Base-by-base conservation (phyloP, 2,888 invertebrate species). In the Himalopsyche tibetana region DNA sequence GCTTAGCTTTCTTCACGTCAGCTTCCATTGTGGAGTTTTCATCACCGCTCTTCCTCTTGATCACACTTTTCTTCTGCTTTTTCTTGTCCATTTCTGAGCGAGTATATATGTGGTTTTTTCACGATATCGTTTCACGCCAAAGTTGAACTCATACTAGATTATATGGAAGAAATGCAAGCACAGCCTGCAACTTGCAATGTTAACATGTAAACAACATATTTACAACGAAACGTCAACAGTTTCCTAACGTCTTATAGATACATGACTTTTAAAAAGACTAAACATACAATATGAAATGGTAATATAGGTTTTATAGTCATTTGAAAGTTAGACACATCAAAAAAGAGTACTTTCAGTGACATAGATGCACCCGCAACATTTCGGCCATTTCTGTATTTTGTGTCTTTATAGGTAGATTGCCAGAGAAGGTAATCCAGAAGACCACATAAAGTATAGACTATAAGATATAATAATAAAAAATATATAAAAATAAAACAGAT, bases 51-150 rank as follows among this genome's bases (percentile, higher is more conserved):
- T 93, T 93, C 82, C 93, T 91, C 90, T 93, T 93, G 86, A 92
- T 92, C 80, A 92, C 93, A 89, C 92, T 92, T 90, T 92, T 93
- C 91, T 93, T 93, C 89, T 93, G 93, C 89, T 89, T 93, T 91
- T 93, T 93, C 90, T 93, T 93, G 91, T 93, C 93, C 93, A 93
- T 93, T 91, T 92, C 92, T 90, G 89, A 89, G 63, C 9, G 8
- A 19, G 28, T 19, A 63, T 19, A 19, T 28, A 56, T 63, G 55
- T 82, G 15, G 42, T 15, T 56, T 28, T 8, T 19, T 17, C 51
- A 51, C 28, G 36, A n/a, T 40, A 5, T 17, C 4, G 80, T 40
- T 40, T 80, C 80, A 80, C 63, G 63, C 19, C 8, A 19, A 28
- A 63, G 63, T 28, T 63, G 63, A 19, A 5, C 63, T 63, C 63